Conservation (phyloP, 2,113 vertebrate genomes). For the Cairina moschata region DNA sequence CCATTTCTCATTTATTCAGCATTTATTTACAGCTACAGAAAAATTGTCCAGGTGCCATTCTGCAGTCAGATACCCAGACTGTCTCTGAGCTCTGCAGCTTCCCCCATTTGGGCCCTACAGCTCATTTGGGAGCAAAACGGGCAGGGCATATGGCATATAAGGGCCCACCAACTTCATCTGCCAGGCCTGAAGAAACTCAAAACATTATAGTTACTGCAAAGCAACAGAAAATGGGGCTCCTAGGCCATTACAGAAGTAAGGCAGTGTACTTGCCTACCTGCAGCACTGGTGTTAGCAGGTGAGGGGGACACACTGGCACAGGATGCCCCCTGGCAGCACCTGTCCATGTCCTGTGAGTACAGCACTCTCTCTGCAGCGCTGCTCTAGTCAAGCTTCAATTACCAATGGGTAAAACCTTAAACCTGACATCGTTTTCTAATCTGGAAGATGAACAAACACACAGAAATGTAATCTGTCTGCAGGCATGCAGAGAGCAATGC, state of each 20-base stretch:
- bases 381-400: neutral
- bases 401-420: neutral
- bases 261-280: neutral
- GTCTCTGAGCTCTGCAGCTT: neutral
- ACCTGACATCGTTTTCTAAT: neutral
- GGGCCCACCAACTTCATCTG: neutral
- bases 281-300: neutral
- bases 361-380: neutral
- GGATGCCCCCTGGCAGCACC: neutral
- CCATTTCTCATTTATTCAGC: slow-evolving; percentile 61
- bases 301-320: rapidly evolving
- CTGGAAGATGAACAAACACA: neutral
- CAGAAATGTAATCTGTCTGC: neutral
- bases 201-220: neutral
- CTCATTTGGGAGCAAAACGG: neutral
- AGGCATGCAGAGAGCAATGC: neutral
- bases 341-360: neutral
- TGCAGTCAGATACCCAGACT: neutral
- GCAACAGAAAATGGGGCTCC: neutral
- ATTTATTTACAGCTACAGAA: slow-evolving; percentile 48
- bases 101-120: neutral
- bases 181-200: neutral
- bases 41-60: neutral
- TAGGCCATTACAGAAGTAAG: neutral
- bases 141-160: neutral